These are phyloP conservation scores for Stratiomys singularior DNA, from an alignment of 2,888 invertebrate genomes.

Conservation along the genomic window DNA sequence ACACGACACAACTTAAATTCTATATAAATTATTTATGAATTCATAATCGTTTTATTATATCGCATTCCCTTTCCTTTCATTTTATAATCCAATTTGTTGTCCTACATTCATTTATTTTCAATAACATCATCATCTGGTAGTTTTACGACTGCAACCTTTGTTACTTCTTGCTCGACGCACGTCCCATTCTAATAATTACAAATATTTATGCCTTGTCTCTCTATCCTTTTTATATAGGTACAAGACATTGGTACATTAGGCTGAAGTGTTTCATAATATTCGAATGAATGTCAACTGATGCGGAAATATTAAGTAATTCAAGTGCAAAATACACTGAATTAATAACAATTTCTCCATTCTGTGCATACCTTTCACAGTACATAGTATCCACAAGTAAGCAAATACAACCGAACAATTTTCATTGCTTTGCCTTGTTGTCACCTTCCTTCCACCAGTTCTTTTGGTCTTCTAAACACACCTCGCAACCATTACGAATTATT, in stretches of 20 bases:
- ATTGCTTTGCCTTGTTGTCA: slow-evolving; percentile 4
- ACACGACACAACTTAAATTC: no score
- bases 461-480: slow-evolving; percentile 48
- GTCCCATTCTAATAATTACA: no score
- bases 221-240: not conserved
- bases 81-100: no score
- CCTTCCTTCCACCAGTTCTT: slow-evolving; percentile 7
- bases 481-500: slow-evolving; percentile 49
- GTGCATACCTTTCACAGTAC: not conserved
- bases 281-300: slow-evolving; percentile 29
- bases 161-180: no score
- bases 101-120: no score
- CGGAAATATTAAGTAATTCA: slow-evolving; percentile 30
- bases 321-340: slow-evolving; percentile 29
- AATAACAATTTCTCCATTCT: slow-evolving; percentile 2
- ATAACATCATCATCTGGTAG: no score
- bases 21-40: no score
- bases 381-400: not conserved
- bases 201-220: not conserved
- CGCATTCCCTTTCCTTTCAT: no score
- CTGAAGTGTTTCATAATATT: not conserved
- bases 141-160: no score
- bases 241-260: slow-evolving; percentile 2
- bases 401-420: not conserved
- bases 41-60: no score